Conservation (phyloP, 2,113 vertebrate genomes). For the Trematomus loennbergii region DNA sequence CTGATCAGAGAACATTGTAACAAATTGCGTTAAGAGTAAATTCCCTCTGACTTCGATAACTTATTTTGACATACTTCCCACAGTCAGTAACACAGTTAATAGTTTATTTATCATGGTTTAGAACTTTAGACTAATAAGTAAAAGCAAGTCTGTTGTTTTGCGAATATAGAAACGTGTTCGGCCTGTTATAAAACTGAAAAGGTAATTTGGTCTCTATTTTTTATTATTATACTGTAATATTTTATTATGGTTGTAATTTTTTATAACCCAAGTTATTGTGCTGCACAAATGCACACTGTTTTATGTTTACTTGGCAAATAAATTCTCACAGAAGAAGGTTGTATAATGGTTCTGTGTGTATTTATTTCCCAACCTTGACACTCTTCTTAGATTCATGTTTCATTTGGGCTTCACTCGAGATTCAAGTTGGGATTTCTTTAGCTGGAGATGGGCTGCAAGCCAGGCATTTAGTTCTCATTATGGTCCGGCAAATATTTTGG, state of each 20-base stretch:
- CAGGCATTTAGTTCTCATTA: slow-evolving; percentile 42
- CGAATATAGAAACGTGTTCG: not conserved
- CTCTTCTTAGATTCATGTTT: slow-evolving; percentile 46
- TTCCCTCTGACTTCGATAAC: slow-evolving; percentile 3
- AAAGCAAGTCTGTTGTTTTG: not conserved
- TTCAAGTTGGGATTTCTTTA: slow-evolving; percentile 47
- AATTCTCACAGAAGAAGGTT: slow-evolving; percentile 27
- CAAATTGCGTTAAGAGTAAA: slow-evolving; percentile 18
- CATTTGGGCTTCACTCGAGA: slow-evolving; percentile 35
- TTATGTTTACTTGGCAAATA: not conserved
- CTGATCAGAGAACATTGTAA: slow-evolving; percentile 28
- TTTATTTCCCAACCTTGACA: slow-evolving; percentile 60
- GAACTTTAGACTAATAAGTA: not conserved
- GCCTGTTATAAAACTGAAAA: slow-evolving; percentile 3
- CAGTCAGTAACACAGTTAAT: not conserved
- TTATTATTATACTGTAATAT: not conserved
- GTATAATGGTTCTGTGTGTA: slow-evolving; percentile 30
- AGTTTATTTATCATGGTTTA: not conserved
- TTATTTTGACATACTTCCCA: not conserved
- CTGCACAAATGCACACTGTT: not conserved
- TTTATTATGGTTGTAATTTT: not conserved
- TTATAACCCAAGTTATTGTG: not conserved
- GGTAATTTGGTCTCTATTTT: not conserved
- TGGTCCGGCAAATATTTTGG: slow-evolving; percentile 22
- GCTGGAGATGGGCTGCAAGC: slow-evolving; percentile 34